Evolutionary conservation across 2,797 vertebrate genomes (phyloP), one percentile per base, ranked within the genome.

Genomic region (Paratrypauchen microcephalus): DNA sequence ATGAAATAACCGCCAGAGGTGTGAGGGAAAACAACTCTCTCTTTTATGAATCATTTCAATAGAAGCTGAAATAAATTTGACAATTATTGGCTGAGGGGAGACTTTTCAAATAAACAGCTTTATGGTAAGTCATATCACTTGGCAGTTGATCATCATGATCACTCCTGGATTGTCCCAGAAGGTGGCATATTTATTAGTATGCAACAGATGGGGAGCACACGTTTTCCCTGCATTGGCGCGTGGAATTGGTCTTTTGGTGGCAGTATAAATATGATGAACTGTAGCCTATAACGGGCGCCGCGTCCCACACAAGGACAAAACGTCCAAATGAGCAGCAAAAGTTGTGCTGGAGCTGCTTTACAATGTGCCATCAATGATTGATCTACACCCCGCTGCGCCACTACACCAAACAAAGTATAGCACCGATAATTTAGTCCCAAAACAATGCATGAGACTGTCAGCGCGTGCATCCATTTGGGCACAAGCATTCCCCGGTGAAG

Each of bases 251-350:
- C 97, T 97, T 96, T 93, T 95, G 97, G 95, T 95, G 93, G 96
- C 95, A 94, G 94, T 98, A 97, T 97, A 98, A 98, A 97, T 95
- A 97, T 99, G 96, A 99, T 98, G 95, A 96, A 98, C 94, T 82
- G 87, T 48, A 87, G 87, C 77, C 86, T 95, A 95, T 96, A 91
- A 95, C 95, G 94, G 92, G 94, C 94, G 86, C 91, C 80, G 92
- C 88, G 89, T 93, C 92, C 92, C 86, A 82, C 90, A 93, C 94
- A 89, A 91, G 95, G 95, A 95, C 94, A 94, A 96, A 95, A 92
- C 91, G 91, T 85, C 94, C 95, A 96, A 95, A 96, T 95, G 95
- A 95, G 94, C 95, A 87, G 84, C 83, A 88, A 85, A 85, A 90
- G 94, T 94, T 92, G 89, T 86, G 93, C 77, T 87, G 89, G 81